These are phyloP conservation scores for Podocnemis expansa DNA, from an alignment of 2,113 vertebrate species.

Conservation along the genomic window DNA sequence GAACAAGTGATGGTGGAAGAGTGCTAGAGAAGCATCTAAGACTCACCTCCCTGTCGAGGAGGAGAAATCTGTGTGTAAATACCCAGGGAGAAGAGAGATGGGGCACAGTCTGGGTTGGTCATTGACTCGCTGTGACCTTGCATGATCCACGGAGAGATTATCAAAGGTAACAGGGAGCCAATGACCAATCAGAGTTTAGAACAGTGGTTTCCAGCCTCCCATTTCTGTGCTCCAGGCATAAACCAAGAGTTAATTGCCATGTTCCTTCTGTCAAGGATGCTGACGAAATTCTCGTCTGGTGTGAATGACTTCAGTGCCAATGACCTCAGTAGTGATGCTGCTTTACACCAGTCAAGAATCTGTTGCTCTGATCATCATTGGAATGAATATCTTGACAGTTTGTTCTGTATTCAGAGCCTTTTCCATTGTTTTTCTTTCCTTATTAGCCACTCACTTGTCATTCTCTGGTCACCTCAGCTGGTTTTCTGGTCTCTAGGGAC, in stretches of 20 bases:
- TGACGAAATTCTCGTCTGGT: background rate
- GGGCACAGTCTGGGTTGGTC: background rate
- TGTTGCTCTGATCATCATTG: background rate
- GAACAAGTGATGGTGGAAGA: background rate
- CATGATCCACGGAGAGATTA: background rate
- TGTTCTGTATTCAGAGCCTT: background rate
- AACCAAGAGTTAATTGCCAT: background rate
- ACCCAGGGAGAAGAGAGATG: background rate
- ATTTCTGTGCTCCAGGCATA: background rate
- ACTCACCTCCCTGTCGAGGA: background rate
- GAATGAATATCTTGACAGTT: background rate
- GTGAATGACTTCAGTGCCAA: background rate
- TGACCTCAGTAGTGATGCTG: background rate
- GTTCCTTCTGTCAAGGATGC: background rate
- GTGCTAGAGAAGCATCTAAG: background rate
- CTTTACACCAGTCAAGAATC: background rate
- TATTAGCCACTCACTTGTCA: background rate
- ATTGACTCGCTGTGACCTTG: too few relatives aligned
- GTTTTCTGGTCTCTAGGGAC: background rate
- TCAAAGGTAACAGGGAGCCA: background rate
- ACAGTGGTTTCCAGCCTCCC: background rate
- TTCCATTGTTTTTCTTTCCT: background rate
- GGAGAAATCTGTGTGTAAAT: background rate
- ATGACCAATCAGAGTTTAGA: background rate
- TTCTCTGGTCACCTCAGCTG: background rate